Evolutionary conservation across 2,113 vertebrate species (phyloP).

Genomic region (Chlamydotis undulata): DNA sequence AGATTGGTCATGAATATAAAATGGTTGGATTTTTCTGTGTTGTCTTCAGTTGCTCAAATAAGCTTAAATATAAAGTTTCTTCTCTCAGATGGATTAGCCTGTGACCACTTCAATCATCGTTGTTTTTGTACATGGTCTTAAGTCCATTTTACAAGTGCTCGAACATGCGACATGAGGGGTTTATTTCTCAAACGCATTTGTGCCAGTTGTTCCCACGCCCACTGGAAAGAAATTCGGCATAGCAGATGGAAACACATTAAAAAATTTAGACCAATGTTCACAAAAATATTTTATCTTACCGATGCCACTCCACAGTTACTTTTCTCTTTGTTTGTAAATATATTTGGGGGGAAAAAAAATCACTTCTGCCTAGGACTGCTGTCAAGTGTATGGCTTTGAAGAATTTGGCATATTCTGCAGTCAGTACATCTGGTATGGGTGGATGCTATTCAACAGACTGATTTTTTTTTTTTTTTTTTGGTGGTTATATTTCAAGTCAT

Average conservation of each 20-base stretch:
- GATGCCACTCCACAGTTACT: neutral
- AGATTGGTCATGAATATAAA: neutral
- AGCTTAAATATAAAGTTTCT: neutral
- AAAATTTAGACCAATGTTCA: neutral
- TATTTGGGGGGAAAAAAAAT: neutral
- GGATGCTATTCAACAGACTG: constrained; percentile 5
- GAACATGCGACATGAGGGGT: neutral
- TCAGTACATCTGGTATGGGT: constrained; percentile 59
- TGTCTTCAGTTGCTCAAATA: neutral
- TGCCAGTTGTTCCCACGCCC: neutral
- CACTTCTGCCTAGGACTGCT: neutral
- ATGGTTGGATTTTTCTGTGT: neutral
- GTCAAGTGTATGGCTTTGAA: constrained; percentile 26
- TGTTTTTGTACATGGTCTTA: neutral
- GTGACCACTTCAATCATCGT: neutral
- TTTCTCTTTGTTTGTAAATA: constrained; percentile 35
- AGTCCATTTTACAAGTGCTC: neutral
- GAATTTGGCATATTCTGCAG: constrained; percentile 44
- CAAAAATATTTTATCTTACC: neutral
- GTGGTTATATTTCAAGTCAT: constrained; percentile 34
- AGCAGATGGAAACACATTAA: neutral
- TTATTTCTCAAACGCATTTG: neutral
- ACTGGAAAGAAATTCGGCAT: neutral
- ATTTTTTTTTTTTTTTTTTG: neutral
- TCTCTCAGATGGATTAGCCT: neutral